These are phyloP conservation scores for Seriola aureovittata DNA, from an alignment of 2,113 vertebrate species.

Conservation along the genomic window DNA sequence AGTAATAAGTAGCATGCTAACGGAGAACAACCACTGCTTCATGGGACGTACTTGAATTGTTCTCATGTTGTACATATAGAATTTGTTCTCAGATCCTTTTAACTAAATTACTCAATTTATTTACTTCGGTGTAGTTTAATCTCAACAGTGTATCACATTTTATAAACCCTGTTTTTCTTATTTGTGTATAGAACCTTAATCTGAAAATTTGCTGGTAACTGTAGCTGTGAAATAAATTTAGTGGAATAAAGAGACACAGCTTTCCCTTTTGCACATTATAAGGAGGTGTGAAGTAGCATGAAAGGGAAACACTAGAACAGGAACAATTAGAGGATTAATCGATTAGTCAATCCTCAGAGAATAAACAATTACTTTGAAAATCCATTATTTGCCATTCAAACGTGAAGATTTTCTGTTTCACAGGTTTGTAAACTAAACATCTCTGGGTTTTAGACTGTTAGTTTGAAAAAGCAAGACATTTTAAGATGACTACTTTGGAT, in stretches of 20 bases:
- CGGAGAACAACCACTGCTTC: not conserved
- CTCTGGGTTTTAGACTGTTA: too few species aligned
- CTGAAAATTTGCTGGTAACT: not conserved
- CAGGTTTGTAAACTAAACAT: too few species aligned
- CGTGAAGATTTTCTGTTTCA: too few species aligned
- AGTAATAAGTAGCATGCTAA: not conserved
- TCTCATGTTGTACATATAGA: too few species aligned
- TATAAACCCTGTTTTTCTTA: not conserved
- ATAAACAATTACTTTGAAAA: too few species aligned
- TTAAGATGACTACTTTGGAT: too few species aligned
- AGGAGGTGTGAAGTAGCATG: too few species aligned
- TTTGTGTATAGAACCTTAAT: not conserved
- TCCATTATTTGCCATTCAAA: too few species aligned
- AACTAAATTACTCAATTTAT: not conserved
- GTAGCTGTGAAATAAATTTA: not conserved
- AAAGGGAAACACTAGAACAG: too few species aligned
- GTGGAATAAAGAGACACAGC: not conserved
- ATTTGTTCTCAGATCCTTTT: too few species aligned
- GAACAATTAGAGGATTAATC: not conserved
- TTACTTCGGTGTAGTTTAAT: not conserved
- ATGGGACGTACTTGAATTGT: too few species aligned
- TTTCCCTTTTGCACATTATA: not conserved
- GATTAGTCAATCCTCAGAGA: not conserved
- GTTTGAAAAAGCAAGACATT: too few species aligned
- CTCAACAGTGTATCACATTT: not conserved